Base-by-base conservation (phyloP, 2,113 vertebrate genomes). In the Halichoerus grypus region DNA sequence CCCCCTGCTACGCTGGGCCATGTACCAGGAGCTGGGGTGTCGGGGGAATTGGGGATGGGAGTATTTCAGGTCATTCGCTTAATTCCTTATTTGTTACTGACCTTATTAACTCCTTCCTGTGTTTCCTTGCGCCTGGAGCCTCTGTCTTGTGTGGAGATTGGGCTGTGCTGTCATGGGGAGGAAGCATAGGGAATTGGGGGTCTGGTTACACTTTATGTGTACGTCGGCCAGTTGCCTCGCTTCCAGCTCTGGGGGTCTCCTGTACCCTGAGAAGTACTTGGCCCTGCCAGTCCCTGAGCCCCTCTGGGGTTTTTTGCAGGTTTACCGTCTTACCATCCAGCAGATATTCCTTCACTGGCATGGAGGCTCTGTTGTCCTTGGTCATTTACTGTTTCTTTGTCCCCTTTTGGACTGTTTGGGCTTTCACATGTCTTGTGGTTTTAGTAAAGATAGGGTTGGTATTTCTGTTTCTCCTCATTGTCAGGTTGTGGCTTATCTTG, bases 381-480 rank as follows among this genome's bases (percentile, higher is more conserved):
- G 0, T 51, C 21, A 14, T 63, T 88, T 36, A 10, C 36, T 7
- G 3, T 39, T 31, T 46, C 26, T 13, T 55, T 3, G 4, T 76
- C 79, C 39, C 55, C 53, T 67, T 83, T 46, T n/a, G 39, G 33
- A 8, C 5, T 31, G 1, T 53, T 89, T 61, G 26, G 0, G 15
- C 31, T 82, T 57, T 67, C 24, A 15, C 12, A 0, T 22, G 10
- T 42, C 53, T 61, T 69, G 7, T 67, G 82, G 53, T 82, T 92
- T 77, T 8, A 80, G 88, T 53, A 33, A 57, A 94, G 57, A 22
- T 24, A 39, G 74, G 67, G 31, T 12, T 65, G 51, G 8, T 72
- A 21, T 82, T 97, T 95, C 83, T 59, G 11, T 67, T 74, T 71
- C 14, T 39, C 36, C 65, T 69, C 51, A 16, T 76, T 76, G 84